These are phyloP conservation scores for Xanthia icteritia DNA, from an alignment of 2,888 invertebrate species.

Conservation along the genomic window DNA sequence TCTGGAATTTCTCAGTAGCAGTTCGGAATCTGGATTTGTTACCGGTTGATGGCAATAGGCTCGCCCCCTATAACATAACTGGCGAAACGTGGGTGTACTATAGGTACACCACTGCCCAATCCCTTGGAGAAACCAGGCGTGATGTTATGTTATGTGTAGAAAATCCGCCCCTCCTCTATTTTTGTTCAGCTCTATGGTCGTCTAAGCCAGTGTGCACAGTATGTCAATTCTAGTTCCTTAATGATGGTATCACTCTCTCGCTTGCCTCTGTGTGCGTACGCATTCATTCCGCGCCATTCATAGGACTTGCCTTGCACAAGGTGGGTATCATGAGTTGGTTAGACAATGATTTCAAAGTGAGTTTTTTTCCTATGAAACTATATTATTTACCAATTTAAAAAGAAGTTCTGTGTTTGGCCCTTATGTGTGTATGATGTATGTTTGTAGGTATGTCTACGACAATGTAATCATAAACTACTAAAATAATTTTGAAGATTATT, in stretches of 20 bases:
- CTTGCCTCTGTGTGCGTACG: conserved; percentile 44
- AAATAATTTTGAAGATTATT: neutral
- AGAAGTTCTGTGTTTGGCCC: neutral
- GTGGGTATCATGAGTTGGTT: conserved; percentile 17
- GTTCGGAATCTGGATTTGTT: neutral
- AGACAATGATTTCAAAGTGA: neutral
- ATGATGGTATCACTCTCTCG: conserved; percentile 65
- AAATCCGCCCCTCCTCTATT: conserved; percentile 18
- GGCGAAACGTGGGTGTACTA: neutral
- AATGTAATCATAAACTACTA: no score
- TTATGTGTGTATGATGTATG: neutral
- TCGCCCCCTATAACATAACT: neutral
- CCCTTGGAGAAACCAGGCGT: neutral
- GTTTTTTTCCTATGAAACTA: neutral
- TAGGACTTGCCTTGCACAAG: conserved; percentile 57
- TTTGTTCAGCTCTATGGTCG: conserved; percentile 14
- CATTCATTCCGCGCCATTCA: conserved; percentile 63
- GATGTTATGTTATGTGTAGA: neutral
- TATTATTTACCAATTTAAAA: neutral
- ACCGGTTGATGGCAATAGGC: neutral
- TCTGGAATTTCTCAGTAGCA: neutral
- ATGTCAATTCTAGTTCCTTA: conserved; percentile 69
- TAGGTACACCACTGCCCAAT: neutral
- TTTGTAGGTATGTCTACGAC: neutral
- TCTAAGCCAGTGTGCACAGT: conserved; percentile 56